Evolutionary conservation across 2,113 vertebrate genomes (phyloP).

Genomic region (Myiopsitta monachus): DNA sequence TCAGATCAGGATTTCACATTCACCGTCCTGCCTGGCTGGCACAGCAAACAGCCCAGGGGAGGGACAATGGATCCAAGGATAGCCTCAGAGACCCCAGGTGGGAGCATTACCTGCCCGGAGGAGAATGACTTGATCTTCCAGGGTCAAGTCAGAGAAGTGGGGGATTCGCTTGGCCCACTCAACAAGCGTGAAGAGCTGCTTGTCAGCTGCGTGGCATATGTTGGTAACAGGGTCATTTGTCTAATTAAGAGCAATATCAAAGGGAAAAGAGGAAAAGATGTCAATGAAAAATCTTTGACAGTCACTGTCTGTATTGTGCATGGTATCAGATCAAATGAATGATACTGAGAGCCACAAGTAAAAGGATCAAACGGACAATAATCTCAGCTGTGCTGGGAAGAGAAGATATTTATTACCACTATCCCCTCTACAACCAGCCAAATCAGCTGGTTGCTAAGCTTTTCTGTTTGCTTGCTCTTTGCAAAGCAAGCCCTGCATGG

Average conservation of each 20-base stretch:
- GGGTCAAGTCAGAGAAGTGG: conserved; percentile 88
- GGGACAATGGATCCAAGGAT: background rate
- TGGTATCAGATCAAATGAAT: rapidly evolving
- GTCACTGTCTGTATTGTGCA: background rate
- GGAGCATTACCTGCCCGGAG: conserved; percentile 85
- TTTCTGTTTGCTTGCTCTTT: background rate
- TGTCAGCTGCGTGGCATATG: conserved; percentile 95
- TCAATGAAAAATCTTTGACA: background rate
- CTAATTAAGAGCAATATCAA: conserved; percentile 39
- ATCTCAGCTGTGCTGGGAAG: background rate
- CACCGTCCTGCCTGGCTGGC: background rate
- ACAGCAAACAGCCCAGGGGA: background rate
- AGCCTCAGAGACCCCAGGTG: background rate
- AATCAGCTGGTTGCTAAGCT: background rate
- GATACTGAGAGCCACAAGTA: background rate
- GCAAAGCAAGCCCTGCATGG: background rate
- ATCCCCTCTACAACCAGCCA: background rate
- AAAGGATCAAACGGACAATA: background rate
- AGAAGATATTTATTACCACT: background rate
- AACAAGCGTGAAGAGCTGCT: conserved; percentile 93
- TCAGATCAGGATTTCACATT: background rate
- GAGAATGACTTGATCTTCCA: conserved; percentile 95
- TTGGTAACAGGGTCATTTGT: conserved; percentile 95
- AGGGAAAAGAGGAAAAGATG: background rate
- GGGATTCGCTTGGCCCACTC: conserved; percentile 97